These are phyloP conservation scores for Deroplatys truncata DNA, from an alignment of 2,888 invertebrate genomes.

Conservation along the genomic window DNA sequence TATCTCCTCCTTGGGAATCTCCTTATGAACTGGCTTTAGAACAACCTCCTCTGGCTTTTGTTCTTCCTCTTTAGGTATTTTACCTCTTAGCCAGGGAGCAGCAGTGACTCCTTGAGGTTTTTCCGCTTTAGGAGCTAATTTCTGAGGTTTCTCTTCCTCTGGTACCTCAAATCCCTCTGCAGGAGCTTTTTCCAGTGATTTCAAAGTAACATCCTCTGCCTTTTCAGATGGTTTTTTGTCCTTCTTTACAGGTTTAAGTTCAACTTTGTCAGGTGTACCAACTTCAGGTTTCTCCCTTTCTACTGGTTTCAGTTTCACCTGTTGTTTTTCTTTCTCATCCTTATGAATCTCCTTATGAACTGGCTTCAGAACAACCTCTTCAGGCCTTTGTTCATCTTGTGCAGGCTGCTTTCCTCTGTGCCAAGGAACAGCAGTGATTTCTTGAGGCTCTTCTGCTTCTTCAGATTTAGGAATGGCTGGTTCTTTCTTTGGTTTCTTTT, in stretches of 20 bases:
- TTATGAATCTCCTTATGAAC: constrained; percentile 24
- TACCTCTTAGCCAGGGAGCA: constrained; percentile 24
- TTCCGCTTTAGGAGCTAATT: constrained; percentile 35
- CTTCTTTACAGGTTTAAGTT: constrained; percentile 28
- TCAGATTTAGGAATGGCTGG: neutral
- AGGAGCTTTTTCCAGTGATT: neutral
- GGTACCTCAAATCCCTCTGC: neutral
- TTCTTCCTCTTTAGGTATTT: constrained; percentile 17
- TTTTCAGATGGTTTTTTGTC: constrained; percentile 32
- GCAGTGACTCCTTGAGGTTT: neutral
- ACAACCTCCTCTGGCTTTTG: constrained; percentile 26
- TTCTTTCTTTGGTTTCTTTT: neutral
- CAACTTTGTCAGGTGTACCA: constrained; percentile 34
- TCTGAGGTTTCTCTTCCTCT: constrained; percentile 26
- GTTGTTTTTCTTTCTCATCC: constrained; percentile 36
- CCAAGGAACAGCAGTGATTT: constrained; percentile 31
- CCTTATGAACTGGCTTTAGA: constrained; percentile 33
- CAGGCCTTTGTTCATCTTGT: neutral
- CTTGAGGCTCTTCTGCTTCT: neutral
- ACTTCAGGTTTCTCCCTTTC: constrained; percentile 43
- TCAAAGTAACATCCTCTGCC: neutral
- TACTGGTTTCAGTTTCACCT: constrained; percentile 42
- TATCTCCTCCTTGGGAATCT: constrained; percentile 21
- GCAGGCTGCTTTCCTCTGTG: constrained; percentile 10
- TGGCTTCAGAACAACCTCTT: constrained; percentile 35